phyloP scores from a whole-genome alignment of 2,797 vertebrate species.

The Philypnodon macrostomus region DNA sequence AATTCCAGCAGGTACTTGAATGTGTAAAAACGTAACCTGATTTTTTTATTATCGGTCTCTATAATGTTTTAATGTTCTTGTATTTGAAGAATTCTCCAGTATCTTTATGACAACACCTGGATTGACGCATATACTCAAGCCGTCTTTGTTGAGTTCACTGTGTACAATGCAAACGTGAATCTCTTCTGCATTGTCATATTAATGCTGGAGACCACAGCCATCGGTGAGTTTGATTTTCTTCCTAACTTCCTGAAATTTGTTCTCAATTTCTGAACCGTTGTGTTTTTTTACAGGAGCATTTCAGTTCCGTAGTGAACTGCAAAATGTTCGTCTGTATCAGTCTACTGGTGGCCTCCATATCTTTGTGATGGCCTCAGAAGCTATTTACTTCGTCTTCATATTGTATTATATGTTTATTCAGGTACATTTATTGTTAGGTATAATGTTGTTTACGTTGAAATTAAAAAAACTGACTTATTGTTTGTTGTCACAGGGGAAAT shows the following conservation, averaged over 20 bases:
- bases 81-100: conserved; percentile 79
- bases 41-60: not conserved
- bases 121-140: conserved; percentile 88
- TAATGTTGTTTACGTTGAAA: not conserved
- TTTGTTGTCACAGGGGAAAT: conserved; percentile 79
- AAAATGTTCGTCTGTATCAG: conserved; percentile 87
- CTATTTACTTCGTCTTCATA: conserved; percentile 89
- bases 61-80: not conserved
- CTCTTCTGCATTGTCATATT: conserved; percentile 90
- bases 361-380: conserved; percentile 89
- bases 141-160: conserved; percentile 91
- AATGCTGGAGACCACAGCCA: conserved; percentile 86
- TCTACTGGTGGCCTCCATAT: conserved; percentile 85
- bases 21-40: no score
- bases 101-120: conserved; percentile 87
- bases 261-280: not conserved
- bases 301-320: conserved; percentile 81
- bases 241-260: not conserved
- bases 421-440: conserved; percentile 62
- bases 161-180: conserved; percentile 95
- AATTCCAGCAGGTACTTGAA: conserved; percentile 81
- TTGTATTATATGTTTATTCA: conserved; percentile 91
- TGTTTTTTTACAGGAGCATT: conserved; percentile 81
- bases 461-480: not conserved
- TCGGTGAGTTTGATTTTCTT: conserved; percentile 74